Conservation (phyloP, 2,113 vertebrate genomes). For the Sprattus sprattus region DNA sequence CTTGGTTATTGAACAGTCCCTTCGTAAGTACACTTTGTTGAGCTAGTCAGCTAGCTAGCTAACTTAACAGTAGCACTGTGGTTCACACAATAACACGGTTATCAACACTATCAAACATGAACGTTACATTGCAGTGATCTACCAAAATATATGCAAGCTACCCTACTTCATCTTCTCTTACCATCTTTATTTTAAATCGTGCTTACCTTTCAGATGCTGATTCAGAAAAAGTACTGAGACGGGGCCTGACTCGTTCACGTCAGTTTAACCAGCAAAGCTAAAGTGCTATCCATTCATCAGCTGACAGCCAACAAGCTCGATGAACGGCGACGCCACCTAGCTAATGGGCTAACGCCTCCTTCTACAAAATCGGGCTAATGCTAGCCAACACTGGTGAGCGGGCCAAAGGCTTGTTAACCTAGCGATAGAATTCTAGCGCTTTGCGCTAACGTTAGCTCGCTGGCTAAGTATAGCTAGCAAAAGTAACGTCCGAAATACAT, state of each 20-base stretch:
- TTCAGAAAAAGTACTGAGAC: not conserved
- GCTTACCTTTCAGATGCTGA: conserved; percentile 14
- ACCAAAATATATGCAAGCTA: not conserved
- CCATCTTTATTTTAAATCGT: not conserved
- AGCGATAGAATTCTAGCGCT: conserved; percentile 11
- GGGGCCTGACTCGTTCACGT: not conserved
- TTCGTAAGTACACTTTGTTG: not conserved
- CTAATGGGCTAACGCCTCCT: not conserved
- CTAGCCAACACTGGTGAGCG: not conserved
- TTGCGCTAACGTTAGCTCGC: conserved; percentile 45
- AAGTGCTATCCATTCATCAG: conserved; percentile 12
- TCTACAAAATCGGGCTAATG: not conserved
- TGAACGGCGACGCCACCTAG: not conserved
- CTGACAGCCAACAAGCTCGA: conserved; percentile 11
- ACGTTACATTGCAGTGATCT: not conserved
- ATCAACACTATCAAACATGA: not conserved
- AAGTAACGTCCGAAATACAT: not conserved
- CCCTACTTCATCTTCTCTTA: not conserved
- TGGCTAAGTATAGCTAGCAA: conserved; percentile 9
- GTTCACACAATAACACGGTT: not conserved
- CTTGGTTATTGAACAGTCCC: not conserved
- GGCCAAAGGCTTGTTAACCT: conserved; percentile 24
- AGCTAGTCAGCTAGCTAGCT: not conserved
- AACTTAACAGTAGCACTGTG: not conserved
- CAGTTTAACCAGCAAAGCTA: not conserved